A percentile compares a stretch with the other conserved stretches of the same genome.
These are phyloP conservation scores for Amaurobius ferox DNA, from an alignment of 2,888 invertebrate species.

Conservation along the genomic window DNA sequence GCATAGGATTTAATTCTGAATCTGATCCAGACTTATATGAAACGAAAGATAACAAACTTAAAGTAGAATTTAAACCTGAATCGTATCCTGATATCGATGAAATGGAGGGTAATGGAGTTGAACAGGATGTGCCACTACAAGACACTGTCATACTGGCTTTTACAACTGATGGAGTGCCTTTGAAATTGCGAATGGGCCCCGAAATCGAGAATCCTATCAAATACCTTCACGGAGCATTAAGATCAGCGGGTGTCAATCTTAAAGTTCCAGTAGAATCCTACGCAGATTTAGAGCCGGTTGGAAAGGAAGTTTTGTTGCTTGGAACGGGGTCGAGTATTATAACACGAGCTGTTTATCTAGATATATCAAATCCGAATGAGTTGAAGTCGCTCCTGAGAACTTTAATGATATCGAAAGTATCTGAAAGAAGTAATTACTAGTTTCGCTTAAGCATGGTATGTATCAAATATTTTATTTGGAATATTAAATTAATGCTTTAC, in stretches of 20 bases:
- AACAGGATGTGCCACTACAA: neutral
- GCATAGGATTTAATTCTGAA: too few species aligned
- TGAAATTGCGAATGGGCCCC: slow-evolving; percentile 26
- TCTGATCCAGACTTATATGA: neutral
- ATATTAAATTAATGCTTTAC: too few species aligned
- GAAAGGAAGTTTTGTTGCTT: slow-evolving; percentile 19
- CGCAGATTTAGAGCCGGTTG: slow-evolving; percentile 19
- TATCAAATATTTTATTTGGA: too few species aligned
- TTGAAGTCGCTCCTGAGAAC: slow-evolving; percentile 26
- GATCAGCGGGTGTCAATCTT: slow-evolving; percentile 9
- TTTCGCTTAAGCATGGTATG: too few species aligned
- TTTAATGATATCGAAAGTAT: slow-evolving; percentile 8
- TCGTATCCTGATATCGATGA: too few species aligned
- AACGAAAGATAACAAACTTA: neutral
- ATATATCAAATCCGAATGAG: slow-evolving; percentile 22
- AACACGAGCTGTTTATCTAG: slow-evolving; percentile 10
- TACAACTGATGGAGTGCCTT: slow-evolving; percentile 30
- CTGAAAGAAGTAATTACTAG: neutral
- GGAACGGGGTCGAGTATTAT: slow-evolving; percentile 18
- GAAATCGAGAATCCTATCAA: slow-evolving; percentile 27
- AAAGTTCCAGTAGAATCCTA: slow-evolving; percentile 27
- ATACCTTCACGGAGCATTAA: slow-evolving; percentile 33
- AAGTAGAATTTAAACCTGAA: too few species aligned
- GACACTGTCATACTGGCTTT: slow-evolving; percentile 35
- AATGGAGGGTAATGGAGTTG: too few species aligned